phyloP scores from a whole-genome alignment of 2,113 vertebrate species.

The Nothobranchius furzeri region DNA sequence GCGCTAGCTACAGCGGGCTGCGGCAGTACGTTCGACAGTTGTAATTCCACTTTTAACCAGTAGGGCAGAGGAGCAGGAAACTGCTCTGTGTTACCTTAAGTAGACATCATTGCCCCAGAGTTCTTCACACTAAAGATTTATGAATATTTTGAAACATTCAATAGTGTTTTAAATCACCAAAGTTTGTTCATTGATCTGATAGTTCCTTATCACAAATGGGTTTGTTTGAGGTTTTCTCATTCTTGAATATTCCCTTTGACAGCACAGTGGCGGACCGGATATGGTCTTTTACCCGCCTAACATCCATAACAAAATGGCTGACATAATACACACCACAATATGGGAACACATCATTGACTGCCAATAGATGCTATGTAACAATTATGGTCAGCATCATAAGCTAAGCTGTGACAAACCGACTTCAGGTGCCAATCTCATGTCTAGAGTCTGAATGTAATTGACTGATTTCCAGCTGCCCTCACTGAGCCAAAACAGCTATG shows the following conservation, averaged over 20 bases:
- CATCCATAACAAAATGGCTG: neutral
- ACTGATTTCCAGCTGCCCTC: slow-evolving; percentile 70
- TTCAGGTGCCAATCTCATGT: slow-evolving; percentile 59
- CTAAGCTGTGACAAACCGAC: slow-evolving; percentile 62
- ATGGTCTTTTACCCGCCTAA: neutral
- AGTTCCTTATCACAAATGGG: neutral
- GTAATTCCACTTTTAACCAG: too few species aligned
- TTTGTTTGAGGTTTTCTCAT: neutral
- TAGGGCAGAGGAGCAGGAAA: too few species aligned
- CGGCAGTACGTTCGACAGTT: too few species aligned
- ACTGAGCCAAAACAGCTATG: slow-evolving; percentile 59
- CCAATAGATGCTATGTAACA: slow-evolving; percentile 47
- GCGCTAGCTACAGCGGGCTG: too few species aligned
- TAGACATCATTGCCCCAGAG: too few species aligned
- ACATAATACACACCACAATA: neutral
- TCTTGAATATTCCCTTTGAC: neutral
- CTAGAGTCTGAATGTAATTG: slow-evolving; percentile 67
- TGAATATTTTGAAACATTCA: too few species aligned
- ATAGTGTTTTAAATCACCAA: too few species aligned
- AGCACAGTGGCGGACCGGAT: neutral
- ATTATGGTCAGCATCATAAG: slow-evolving; percentile 65
- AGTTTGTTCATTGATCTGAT: too few species aligned
- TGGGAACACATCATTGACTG: slow-evolving; percentile 31
- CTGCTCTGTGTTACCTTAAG: too few species aligned
- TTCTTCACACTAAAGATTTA: too few species aligned